Conservation (phyloP, 2,888 invertebrate species). For the Drosophila prolongata region DNA sequence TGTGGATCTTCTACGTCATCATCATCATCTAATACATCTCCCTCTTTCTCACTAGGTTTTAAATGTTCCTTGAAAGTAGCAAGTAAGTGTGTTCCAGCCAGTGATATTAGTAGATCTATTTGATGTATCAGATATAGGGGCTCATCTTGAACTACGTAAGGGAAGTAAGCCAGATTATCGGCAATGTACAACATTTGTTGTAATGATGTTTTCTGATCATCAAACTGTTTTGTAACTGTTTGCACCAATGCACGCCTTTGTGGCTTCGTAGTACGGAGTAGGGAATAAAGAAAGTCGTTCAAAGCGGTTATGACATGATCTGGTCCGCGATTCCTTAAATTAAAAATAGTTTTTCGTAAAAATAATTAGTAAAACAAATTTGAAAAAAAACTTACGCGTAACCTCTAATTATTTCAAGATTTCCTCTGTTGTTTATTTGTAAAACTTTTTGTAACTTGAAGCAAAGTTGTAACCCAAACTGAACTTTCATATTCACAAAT, state of each 20-base stretch:
- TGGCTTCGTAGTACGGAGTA: slow-evolving; percentile 95
- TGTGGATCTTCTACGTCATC: slow-evolving; percentile 97
- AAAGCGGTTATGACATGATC: slow-evolving; percentile 89
- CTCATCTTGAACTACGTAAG: slow-evolving; percentile 98
- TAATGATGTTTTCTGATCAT: slow-evolving; percentile 96
- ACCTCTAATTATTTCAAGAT: slow-evolving; percentile 90
- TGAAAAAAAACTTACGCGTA: slow-evolving; percentile 86
- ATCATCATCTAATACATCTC: slow-evolving; percentile 86
- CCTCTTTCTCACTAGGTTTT: slow-evolving; percentile 78
- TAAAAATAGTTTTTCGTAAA: neutral
- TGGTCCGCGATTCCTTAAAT: slow-evolving; percentile 87
- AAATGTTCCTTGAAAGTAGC: slow-evolving; percentile 95
- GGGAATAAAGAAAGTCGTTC: slow-evolving; percentile 97
- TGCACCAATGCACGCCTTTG: slow-evolving; percentile 96
- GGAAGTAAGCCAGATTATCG: slow-evolving; percentile 99
- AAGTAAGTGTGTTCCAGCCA: slow-evolving; percentile 97
- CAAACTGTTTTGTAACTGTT: slow-evolving; percentile 97
- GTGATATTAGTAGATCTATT: slow-evolving; percentile 98
- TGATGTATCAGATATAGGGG: slow-evolving; percentile 99
- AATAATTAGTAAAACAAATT: neutral
- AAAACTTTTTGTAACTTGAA: slow-evolving; percentile 93
- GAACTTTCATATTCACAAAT: slow-evolving; percentile 98
- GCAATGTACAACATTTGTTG: slow-evolving; percentile 98
- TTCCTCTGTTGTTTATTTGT: slow-evolving; percentile 85
- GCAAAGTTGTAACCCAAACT: slow-evolving; percentile 95